phyloP scores from a whole-genome alignment of 2,113 vertebrate species.

The Plotosus lineatus region DNA sequence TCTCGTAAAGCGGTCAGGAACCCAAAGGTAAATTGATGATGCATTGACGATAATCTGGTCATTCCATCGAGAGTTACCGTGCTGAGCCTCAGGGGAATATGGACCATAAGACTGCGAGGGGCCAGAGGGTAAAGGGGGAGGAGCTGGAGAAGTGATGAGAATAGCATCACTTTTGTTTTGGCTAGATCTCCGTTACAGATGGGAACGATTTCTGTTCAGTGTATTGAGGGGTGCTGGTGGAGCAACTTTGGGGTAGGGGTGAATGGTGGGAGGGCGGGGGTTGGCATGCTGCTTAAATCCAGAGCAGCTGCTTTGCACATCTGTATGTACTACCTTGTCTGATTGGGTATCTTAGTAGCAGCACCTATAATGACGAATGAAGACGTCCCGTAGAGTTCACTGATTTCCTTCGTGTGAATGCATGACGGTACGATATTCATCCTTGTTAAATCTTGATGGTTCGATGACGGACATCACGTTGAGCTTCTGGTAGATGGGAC shows the following conservation, averaged over 20 bases:
- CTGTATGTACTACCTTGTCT: constrained; percentile 36
- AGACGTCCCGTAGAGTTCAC: neutral
- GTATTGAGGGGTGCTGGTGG: constrained; percentile 11
- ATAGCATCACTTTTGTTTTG: constrained; percentile 54
- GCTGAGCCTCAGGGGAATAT: constrained; percentile 44
- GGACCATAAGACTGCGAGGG: constrained; percentile 57
- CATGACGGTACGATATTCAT: neutral
- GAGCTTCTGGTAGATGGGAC: constrained; percentile 32
- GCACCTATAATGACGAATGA: constrained; percentile 4
- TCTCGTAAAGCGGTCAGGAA: constrained; percentile 49
- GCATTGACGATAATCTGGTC: constrained; percentile 33
- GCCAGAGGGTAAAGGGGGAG: constrained; percentile 45
- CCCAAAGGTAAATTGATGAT: constrained; percentile 54
- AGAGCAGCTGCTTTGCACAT: constrained; percentile 41
- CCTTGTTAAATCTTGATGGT: neutral
- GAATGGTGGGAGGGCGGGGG: no score
- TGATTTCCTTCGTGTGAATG: neutral
- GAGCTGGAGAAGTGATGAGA: constrained; percentile 51
- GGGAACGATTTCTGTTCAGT: constrained; percentile 43
- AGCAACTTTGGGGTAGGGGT: constrained; percentile 2
- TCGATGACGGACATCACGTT: constrained; percentile 32
- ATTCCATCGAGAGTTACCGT: constrained; percentile 33
- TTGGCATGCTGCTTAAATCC: neutral
- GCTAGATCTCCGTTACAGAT: constrained; percentile 39
- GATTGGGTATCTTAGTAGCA: constrained; percentile 5